These are phyloP conservation scores for Bubo blakistoni DNA, from an alignment of 2,113 vertebrate genomes.

Conservation along the genomic window DNA sequence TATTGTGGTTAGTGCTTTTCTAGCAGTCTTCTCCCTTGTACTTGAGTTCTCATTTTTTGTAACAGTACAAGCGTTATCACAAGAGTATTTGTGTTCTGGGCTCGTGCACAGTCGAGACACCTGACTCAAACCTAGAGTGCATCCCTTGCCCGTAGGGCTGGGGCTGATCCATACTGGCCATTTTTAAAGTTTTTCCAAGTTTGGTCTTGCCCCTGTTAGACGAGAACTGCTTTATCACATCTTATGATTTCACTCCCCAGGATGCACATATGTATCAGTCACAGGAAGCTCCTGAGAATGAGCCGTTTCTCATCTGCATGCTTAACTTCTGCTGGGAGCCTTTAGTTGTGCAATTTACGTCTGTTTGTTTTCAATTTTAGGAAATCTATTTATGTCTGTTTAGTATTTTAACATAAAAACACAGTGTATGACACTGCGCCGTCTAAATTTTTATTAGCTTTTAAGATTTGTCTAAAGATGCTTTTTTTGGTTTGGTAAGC, in stretches of 20 bases:
- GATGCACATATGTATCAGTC: fast-evolving
- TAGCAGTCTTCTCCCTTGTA: fast-evolving
- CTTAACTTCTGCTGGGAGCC: neutral
- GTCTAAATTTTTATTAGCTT: neutral
- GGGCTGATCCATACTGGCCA: neutral
- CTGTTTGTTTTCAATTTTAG: constrained; percentile 1
- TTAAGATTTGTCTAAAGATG: neutral
- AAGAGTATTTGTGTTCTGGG: neutral
- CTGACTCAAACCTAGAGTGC: fast-evolving
- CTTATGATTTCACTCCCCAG: fast-evolving
- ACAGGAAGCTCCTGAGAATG: neutral
- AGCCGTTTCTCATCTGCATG: neutral
- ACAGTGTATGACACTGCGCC: neutral
- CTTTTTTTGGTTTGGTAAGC: neutral
- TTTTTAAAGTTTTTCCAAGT: neutral
- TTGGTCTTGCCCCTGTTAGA: neutral
- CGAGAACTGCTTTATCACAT: neutral
- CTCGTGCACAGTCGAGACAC: neutral
- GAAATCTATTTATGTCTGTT: neutral
- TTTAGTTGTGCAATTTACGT: neutral
- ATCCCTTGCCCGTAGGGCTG: fast-evolving
- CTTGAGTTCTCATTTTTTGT: neutral
- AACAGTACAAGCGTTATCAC: fast-evolving
- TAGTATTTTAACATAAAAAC: neutral
- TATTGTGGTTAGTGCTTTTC: neutral